Conservation (phyloP, 2,113 vertebrate species). For the Cricetomys ansorgei region DNA sequence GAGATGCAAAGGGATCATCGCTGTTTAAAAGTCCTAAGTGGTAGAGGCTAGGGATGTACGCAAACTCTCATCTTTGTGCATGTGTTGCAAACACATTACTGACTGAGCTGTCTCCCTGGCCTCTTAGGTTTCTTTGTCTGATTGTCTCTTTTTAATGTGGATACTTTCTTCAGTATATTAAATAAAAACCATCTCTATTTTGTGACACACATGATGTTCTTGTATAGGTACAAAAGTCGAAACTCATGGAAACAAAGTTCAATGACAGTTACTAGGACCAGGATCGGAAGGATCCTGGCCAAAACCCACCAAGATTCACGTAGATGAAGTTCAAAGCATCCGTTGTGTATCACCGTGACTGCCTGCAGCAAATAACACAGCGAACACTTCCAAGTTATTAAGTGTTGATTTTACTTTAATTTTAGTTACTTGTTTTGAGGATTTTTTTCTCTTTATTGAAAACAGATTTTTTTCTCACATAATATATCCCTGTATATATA, state of each 20-base stretch:
- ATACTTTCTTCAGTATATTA: neutral
- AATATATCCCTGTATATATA: too few species aligned
- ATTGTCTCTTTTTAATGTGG: neutral
- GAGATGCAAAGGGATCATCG: neutral
- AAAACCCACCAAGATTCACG: neutral
- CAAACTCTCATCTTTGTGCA: neutral
- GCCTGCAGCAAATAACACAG: neutral
- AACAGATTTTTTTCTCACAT: neutral
- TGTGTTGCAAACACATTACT: neutral
- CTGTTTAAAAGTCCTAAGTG: neutral
- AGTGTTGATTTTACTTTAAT: neutral
- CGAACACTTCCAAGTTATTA: neutral
- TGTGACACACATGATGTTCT: neutral
- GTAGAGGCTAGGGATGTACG: neutral
- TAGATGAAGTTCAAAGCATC: neutral
- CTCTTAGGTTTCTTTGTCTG: neutral
- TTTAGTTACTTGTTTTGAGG: neutral
- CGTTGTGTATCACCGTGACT: neutral
- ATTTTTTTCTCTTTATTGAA: neutral
- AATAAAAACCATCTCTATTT: neutral
- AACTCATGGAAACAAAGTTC: neutral
- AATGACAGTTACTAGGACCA: neutral
- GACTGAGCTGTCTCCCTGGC: neutral
- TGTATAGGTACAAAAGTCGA: neutral
- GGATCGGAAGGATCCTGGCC: too few species aligned